Percentiles rank a stretch among this genome's conserved stretches.
phyloP scores from a whole-genome alignment of 1,140 invertebrate genomes.

The Drosophila fuyamai region DNA sequence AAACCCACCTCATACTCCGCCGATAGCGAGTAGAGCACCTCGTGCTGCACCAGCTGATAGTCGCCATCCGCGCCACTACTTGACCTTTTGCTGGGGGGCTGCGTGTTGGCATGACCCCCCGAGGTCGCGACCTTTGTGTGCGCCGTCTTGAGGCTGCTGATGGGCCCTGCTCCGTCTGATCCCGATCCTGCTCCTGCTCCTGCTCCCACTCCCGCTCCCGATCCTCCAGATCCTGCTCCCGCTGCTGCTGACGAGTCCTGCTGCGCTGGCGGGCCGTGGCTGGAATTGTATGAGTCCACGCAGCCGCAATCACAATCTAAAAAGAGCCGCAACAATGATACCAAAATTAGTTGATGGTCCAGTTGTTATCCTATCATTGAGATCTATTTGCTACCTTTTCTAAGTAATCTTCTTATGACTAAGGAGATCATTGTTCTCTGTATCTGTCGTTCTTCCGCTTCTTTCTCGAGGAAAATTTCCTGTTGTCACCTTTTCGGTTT shows the following conservation, averaged over 20 bases:
- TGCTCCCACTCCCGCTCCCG: conserved; percentile 7
- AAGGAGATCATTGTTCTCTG: conserved; percentile 47
- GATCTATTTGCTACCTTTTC: conserved; percentile 28
- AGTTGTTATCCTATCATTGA: no score
- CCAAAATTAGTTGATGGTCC: neutral
- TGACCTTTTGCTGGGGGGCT: conserved; percentile 86
- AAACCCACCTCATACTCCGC: conserved; percentile 92
- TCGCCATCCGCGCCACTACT: conserved; percentile 95
- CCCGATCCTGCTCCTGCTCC: conserved; percentile 12
- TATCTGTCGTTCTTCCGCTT: conserved; percentile 1
- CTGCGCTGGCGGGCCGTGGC: conserved; percentile 49
- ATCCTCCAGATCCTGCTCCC: conserved; percentile 37
- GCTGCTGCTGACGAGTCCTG: conserved; percentile 24
- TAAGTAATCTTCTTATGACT: conserved; percentile 52
- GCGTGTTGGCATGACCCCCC: conserved; percentile 84
- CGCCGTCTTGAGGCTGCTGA: conserved; percentile 83
- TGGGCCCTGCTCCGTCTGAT: conserved; percentile 12
- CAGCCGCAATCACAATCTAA: conserved; percentile 84
- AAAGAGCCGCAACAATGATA: neutral
- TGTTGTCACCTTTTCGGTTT: conserved; percentile 10
- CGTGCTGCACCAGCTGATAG: conserved; percentile 99
- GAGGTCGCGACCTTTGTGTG: conserved; percentile 84
- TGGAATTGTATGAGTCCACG: conserved; percentile 67
- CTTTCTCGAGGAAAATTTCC: conserved; percentile 44
- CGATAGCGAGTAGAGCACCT: conserved; percentile 97